phyloP scores from a whole-genome alignment of 2,797 vertebrate genomes.

The Chelmon rostratus region DNA sequence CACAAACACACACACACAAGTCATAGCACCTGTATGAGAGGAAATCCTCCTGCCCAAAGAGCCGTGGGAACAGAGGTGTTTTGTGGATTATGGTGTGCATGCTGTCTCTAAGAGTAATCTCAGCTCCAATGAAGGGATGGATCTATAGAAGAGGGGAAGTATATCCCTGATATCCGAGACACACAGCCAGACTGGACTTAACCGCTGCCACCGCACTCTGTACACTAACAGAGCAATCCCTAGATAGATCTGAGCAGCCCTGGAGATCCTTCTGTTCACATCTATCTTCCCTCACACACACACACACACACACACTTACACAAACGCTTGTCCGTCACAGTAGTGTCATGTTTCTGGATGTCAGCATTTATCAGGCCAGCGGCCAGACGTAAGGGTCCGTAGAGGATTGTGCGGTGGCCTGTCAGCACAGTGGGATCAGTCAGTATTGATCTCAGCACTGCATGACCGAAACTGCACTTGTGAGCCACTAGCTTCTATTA shows the following conservation, averaged over 20 bases:
- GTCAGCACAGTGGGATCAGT: slow-evolving; percentile 77
- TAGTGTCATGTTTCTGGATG: slow-evolving; percentile 76
- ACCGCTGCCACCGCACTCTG: slow-evolving; percentile 48
- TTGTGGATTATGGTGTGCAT: slow-evolving; percentile 63
- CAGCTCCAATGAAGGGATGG: slow-evolving; percentile 48
- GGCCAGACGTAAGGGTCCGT: slow-evolving; percentile 70
- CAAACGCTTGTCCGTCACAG: slow-evolving; percentile 61
- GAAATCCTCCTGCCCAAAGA: slow-evolving; percentile 51
- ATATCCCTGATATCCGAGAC: slow-evolving; percentile 60
- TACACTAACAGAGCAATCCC: slow-evolving; percentile 60
- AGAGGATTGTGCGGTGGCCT: slow-evolving; percentile 69
- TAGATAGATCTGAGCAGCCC: slow-evolving; percentile 52
- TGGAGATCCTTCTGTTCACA: slow-evolving; percentile 56
- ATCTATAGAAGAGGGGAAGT: slow-evolving; percentile 47
- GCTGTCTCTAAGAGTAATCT: slow-evolving; percentile 62
- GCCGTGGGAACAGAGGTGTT: slow-evolving; percentile 53
- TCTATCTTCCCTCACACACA: slow-evolving; percentile 47
- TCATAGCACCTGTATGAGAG: slow-evolving; percentile 53
- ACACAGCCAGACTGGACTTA: slow-evolving; percentile 53
- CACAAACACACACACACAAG: slow-evolving; percentile 24
- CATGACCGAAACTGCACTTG: slow-evolving; percentile 54
- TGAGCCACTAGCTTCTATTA: slow-evolving; percentile 38
- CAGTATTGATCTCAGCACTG: slow-evolving; percentile 70
- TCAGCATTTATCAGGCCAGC: slow-evolving; percentile 82
- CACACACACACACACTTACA: slow-evolving; percentile 29